These are phyloP conservation scores for Nesospiza acunhae DNA, from an alignment of 2,113 vertebrate genomes.

Conservation along the genomic window DNA sequence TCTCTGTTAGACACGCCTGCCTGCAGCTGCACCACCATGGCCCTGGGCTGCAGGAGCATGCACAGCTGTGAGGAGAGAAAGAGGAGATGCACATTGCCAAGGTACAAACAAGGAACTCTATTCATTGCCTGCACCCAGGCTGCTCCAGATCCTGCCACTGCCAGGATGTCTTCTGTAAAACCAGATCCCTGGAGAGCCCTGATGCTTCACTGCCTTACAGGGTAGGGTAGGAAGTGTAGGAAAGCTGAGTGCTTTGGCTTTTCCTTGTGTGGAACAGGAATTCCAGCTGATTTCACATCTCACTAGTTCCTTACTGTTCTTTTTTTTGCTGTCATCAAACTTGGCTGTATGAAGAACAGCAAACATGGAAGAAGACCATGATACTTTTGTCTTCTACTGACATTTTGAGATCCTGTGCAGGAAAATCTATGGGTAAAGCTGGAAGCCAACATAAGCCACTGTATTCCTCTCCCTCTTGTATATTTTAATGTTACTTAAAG, in stretches of 20 bases:
- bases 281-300: neutral
- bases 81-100: neutral
- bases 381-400: neutral
- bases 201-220: neutral
- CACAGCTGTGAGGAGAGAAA: neutral
- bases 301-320: neutral
- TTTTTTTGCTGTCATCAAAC: neutral
- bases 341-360: neutral
- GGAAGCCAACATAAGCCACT: neutral
- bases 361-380: neutral
- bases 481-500: neutral
- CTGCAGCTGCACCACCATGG: neutral
- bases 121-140: neutral
- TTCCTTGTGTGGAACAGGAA: neutral
- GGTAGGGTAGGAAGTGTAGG: neutral
- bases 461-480: neutral
- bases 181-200: neutral
- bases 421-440: neutral
- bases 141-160: neutral
- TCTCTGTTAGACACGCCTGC: neutral
- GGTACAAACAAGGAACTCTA: accelerated
- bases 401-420: neutral
- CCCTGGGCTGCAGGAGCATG: neutral
- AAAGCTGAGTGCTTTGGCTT: neutral
- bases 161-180: neutral